Conservation (phyloP, 2,113 vertebrate genomes). For the Carettochelys insculpta region DNA sequence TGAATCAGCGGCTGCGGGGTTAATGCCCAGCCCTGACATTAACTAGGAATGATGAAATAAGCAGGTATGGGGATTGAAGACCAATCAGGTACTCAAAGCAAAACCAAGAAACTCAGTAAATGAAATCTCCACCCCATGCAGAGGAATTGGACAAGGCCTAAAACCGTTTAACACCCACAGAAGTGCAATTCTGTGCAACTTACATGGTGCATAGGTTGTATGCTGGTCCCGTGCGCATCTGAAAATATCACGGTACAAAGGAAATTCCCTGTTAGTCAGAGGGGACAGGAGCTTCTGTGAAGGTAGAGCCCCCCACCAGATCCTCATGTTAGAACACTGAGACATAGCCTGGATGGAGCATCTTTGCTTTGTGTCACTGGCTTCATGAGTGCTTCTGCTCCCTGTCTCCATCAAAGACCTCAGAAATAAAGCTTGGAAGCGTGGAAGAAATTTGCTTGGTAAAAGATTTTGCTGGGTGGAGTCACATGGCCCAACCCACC, state of each 20-base stretch:
- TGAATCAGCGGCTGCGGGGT: background rate
- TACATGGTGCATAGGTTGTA: background rate
- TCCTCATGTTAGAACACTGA: background rate
- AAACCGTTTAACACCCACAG: background rate
- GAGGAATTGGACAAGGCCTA: background rate
- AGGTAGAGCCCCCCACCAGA: background rate
- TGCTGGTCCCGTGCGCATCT: background rate
- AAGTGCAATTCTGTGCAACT: background rate
- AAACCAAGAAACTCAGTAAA: background rate
- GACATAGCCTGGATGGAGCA: background rate
- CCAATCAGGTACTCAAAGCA: background rate
- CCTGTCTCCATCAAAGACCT: background rate
- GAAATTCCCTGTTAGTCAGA: background rate
- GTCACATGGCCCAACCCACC: background rate
- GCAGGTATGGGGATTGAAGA: background rate
- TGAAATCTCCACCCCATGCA: background rate
- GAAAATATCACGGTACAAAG: background rate
- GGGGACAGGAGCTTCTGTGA: background rate
- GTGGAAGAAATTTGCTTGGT: background rate
- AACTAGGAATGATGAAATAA: background rate
- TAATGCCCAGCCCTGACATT: background rate
- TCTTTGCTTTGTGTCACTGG: background rate
- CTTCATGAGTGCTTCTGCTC: background rate
- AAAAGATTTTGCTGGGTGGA: background rate
- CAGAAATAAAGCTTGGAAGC: background rate